A percentile compares a stretch with the other conserved stretches of the same genome.
Evolutionary conservation across 1,140 invertebrate species (phyloP).

Genomic region (Hycleus cichorii): DNA sequence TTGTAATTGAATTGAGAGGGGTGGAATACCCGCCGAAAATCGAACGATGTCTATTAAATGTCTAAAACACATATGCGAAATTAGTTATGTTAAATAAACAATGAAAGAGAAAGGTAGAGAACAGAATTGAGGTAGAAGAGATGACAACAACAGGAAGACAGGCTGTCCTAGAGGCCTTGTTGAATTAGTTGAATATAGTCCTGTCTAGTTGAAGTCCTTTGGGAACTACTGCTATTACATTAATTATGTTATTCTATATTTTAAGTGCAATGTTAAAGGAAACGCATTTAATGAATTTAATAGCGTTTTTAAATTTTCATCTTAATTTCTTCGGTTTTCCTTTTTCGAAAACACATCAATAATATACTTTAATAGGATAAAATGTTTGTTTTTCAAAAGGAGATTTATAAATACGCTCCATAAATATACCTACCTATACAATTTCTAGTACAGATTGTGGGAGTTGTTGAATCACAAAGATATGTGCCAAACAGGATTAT

Average conservation of each 20-base stretch:
- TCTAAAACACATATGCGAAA: constrained; percentile 10
- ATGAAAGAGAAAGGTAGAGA: no score
- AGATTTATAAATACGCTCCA: no score
- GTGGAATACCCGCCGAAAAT: background rate
- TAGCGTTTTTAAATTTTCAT: no score
- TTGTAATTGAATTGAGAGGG: no score
- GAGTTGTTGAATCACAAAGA: constrained; percentile 8
- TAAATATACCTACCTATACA: no score
- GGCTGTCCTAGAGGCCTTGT: constrained; percentile 12
- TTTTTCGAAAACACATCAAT: no score
- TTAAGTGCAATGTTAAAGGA: no score
- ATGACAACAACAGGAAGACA: constrained; percentile 3
- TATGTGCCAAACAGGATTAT: constrained; percentile 14
- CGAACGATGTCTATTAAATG: background rate
- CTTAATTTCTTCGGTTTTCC: no score
- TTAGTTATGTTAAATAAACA: background rate
- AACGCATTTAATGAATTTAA: no score
- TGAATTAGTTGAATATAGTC: constrained; percentile 13
- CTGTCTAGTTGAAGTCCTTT: constrained; percentile 8
- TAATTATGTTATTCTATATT: constrained; percentile 6
- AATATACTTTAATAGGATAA: no score
- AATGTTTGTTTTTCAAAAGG: no score
- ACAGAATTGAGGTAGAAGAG: background rate
- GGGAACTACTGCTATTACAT: constrained; percentile 5
- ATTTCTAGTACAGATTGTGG: background rate